Percentiles rank a stretch among this genome's conserved stretches.
Conservation (phyloP, 2,888 invertebrate genomes). For the Brachyptera risi region DNA sequence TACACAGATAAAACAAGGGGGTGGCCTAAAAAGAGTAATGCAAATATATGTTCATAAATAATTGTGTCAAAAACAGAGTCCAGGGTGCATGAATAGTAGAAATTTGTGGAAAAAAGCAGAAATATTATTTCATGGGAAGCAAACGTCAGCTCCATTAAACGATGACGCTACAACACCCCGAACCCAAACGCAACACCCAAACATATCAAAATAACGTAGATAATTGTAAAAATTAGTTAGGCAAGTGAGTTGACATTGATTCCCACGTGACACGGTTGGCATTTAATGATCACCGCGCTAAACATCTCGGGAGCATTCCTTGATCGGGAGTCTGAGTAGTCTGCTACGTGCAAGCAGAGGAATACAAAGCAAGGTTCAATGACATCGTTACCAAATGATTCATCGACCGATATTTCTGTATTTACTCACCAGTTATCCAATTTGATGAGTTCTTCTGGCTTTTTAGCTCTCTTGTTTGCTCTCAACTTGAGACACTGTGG, state of each 20-base stretch:
- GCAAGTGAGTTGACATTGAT: slow-evolving; percentile 63
- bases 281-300: slow-evolving; percentile 36
- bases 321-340: slow-evolving; percentile 34
- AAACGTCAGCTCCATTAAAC: slow-evolving; percentile 33
- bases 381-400: slow-evolving; percentile 38
- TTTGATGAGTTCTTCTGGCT: slow-evolving; percentile 90
- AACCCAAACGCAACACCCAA: slow-evolving; percentile 40
- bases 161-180: slow-evolving; percentile 35
- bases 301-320: slow-evolving; percentile 37
- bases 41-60: too few species aligned
- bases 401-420: slow-evolving; percentile 11
- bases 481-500: slow-evolving; percentile 87
- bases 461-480: slow-evolving; percentile 86
- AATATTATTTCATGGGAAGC: slow-evolving; percentile 12
- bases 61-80: neutral
- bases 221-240: slow-evolving; percentile 53
- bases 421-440: slow-evolving; percentile 89
- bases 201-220: slow-evolving; percentile 44
- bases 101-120: neutral
- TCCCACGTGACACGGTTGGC: slow-evolving; percentile 58
- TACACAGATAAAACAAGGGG: too few species aligned
- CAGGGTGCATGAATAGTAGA: neutral
- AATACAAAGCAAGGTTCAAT: slow-evolving; percentile 44
- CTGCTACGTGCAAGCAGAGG: slow-evolving; percentile 40
- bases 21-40: too few species aligned